Evolutionary conservation across 2,113 vertebrate species (phyloP), one percentile per base, ranked within the genome.

Genomic region (Chinchilla lanigera): DNA sequence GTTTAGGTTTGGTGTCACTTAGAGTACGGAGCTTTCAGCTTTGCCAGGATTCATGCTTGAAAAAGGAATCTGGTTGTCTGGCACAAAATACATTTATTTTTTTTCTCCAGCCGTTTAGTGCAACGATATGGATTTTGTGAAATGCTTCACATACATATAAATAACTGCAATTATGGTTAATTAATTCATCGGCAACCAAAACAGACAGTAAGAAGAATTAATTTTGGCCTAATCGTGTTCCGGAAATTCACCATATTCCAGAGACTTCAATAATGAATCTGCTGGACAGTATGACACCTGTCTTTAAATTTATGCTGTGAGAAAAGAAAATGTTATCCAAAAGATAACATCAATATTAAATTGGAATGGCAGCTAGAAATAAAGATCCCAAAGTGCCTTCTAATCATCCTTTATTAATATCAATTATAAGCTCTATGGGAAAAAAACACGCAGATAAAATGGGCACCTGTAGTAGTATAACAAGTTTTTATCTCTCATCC

Each of bases 71-170:
- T 65, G 24, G 3, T 71, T 86, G 9, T 52, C 71, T 93, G 78
- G 26, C 30, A 94, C 50, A 84, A 75, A 78, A 67, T 86, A 47
- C 47, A 63, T 83, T 93, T 63, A 77, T 93, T 93, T 90, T 84
- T 84, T 95, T 22, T 10, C 54, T 86, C 38, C 88, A 82, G 77
- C 58, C 84, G 63, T 78, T 95, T 84, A 90, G 83, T 26, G 20
- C 22, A 82, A 47, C 12, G 0, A 3, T 92, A 85, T 50, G 24
- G 5, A 69, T 92, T 96, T 86, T 95, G 41, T 60, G 44, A 95
- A 63, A 73, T 77, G 11, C 8, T 71, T 81, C 19, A 38, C 5
- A n/a, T 92, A 28, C 73, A 82, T 91, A 30, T 38, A 88, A 28
- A 63, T 84, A 84, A 90, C 16, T 93, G 56, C 67, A 58, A 58